Base-by-base conservation (phyloP, 92 coral and sea anemone species). In the Galaxea fascicularis region DNA sequence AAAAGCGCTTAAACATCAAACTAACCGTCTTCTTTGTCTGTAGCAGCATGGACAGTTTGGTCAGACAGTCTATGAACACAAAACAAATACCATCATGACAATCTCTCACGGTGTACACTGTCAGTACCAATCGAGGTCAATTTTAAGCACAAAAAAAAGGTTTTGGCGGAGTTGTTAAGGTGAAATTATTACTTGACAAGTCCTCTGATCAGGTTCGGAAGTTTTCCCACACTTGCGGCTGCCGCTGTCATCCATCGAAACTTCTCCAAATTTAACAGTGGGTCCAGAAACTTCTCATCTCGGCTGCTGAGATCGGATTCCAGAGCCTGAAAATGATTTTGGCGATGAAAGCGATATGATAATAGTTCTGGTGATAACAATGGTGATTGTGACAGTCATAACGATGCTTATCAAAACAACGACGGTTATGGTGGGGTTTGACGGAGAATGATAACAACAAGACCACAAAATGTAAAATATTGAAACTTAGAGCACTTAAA, bases 241-340 rank as follows among this genome's bases (percentile, higher is more conserved):
- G 98, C 99, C 16, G 89, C 93, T 9, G 98, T 89, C 62, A 85
- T 91, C 97, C 97, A 97, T 89, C 87, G 83, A 65, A 92, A 92
- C 65, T 92, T 91, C 54, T 89, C 88, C 22, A 95, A 89, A 59
- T 90, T 97, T 35, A 89, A 72, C 85, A 97, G 53, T 58, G 98
- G 91, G 30, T 83, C 90, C 66, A 93, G 78, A 69, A 89, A 85
- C 45, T 76, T 84, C 28, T 95, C 98, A 82, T 95, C 98, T 47
- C 84, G 91, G 77, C 88, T 82, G 18, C 95, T 91, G 49, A 91
- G 94, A 75, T 93, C 93, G 56, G 88, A 85, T 20, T 94, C 94
- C n/a, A 97, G 90, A 27, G 91, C 85, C 99, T 96, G 90, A 11
- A 60, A 67, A 31, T 49, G 56, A 49, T 49, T 0, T 5, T 9